Conservation (phyloP, 2,797 vertebrate species). For the Apogon talboti region DNA sequence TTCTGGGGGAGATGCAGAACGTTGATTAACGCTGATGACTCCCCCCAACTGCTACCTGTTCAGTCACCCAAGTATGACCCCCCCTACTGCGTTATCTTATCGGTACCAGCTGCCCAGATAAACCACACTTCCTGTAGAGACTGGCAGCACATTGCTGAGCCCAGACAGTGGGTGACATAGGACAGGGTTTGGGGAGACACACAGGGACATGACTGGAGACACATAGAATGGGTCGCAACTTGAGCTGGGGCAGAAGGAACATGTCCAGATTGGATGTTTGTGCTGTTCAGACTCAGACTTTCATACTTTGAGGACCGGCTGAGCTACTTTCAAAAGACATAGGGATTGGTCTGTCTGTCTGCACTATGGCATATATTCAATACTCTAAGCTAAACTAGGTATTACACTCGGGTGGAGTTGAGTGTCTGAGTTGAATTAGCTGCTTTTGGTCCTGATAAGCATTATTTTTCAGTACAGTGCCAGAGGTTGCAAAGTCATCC, state of each 20-base stretch:
- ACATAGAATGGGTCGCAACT: slow-evolving; percentile 29
- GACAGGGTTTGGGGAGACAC: not conserved
- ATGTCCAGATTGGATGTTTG: slow-evolving; percentile 39
- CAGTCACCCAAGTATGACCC: slow-evolving; percentile 66
- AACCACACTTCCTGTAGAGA: slow-evolving; percentile 69
- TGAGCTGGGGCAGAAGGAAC: slow-evolving; percentile 46
- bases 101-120: slow-evolving; percentile 69
- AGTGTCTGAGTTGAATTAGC: slow-evolving; percentile 47
- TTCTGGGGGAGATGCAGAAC: slow-evolving; percentile 57
- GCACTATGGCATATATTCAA: slow-evolving; percentile 11
- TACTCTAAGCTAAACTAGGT: slow-evolving; percentile 15
- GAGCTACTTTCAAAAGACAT: slow-evolving; percentile 23
- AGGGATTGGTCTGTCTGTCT: slow-evolving; percentile 9
- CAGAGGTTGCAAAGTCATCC: slow-evolving; percentile 78
- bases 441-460: slow-evolving; percentile 63
- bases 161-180: slow-evolving; percentile 32
- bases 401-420: slow-evolving; percentile 32
- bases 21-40: slow-evolving; percentile 64
- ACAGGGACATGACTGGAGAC: slow-evolving; percentile 13
- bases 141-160: slow-evolving; percentile 39
- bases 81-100: slow-evolving; percentile 65
- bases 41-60: slow-evolving; percentile 59
- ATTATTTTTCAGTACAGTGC: slow-evolving; percentile 62
- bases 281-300: slow-evolving; percentile 7
- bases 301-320: slow-evolving; percentile 20